A percentile compares a stretch with the other conserved stretches of the same genome.
Conservation (phyloP, 1,140 invertebrate genomes). For the Arion vulgaris region DNA sequence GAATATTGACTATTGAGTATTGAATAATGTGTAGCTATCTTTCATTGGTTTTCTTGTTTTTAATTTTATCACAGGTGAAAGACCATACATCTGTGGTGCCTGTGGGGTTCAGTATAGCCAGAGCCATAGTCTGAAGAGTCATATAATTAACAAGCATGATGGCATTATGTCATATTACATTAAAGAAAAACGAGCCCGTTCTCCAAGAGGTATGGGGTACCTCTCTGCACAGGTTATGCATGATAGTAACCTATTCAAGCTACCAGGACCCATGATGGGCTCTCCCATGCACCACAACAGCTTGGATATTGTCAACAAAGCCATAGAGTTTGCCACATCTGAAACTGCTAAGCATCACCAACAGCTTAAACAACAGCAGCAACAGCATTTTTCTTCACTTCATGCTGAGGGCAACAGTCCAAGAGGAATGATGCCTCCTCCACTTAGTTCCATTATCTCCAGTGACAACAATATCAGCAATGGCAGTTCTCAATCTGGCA, state of each 20-base stretch:
- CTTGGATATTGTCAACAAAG: constrained; percentile 43
- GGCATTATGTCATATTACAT: constrained; percentile 70
- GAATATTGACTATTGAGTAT: too few species aligned
- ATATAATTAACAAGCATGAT: constrained; percentile 71
- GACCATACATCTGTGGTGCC: constrained; percentile 69
- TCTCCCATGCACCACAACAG: constrained; percentile 42
- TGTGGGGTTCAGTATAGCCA: constrained; percentile 70
- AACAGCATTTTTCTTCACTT: constrained; percentile 38
- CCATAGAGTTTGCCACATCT: constrained; percentile 49
- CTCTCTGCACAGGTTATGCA: constrained; percentile 55
- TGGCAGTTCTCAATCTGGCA: not conserved
- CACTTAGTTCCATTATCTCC: not conserved
- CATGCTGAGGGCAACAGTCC: not conserved
- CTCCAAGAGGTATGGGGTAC: constrained; percentile 65
- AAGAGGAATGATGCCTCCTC: constrained; percentile 13
- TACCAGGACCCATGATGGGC: constrained; percentile 50
- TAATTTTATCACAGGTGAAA: constrained; percentile 56
- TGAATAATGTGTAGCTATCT: too few species aligned
- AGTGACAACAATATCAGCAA: constrained; percentile 20
- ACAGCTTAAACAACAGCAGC: constrained; percentile 37
- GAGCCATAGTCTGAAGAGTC: constrained; percentile 69
- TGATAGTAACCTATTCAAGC: constrained; percentile 59
- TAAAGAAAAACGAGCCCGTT: constrained; percentile 68
- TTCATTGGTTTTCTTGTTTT: too few species aligned
- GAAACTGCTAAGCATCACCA: constrained; percentile 41